Conservation (phyloP, 2,797 vertebrate genomes). For the Protosalanx chinensis region DNA sequence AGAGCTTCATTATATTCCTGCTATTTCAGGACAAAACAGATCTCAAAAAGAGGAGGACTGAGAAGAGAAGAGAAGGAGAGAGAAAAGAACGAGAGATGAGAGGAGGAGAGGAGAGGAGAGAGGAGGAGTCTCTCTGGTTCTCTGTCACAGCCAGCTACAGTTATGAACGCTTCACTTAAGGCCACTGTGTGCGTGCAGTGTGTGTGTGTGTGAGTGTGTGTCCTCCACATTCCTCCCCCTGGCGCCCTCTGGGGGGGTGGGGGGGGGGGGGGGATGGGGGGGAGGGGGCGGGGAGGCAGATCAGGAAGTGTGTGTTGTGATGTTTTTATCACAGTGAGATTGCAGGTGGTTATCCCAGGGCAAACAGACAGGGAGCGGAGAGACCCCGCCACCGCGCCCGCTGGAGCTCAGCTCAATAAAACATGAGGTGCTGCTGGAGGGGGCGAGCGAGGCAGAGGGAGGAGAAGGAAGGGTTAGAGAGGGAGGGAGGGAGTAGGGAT, state of each 20-base stretch:
- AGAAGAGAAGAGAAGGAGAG: neutral
- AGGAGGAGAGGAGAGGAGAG: no score
- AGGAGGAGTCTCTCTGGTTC: no score
- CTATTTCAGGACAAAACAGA: neutral
- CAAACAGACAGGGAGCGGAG: neutral
- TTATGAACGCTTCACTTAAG: no score
- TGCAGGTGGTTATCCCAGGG: neutral
- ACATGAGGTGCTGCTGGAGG: no score
- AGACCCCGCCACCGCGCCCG: no score
- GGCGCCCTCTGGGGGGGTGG: neutral
- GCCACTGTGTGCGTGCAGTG: no score
- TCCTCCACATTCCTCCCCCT: neutral
- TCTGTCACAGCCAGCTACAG: no score
- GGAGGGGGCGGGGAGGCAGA: neutral
- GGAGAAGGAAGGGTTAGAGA: no score
- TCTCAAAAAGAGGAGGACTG: neutral
- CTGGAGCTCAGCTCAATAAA: no score
- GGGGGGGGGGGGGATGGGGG: neutral
- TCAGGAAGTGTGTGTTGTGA: neutral
- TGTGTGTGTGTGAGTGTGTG: neutral
- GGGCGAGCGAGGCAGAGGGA: no score
- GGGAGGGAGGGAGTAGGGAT: no score
- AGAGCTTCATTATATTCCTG: no score
- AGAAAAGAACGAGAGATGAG: neutral
- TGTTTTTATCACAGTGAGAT: constrained; percentile 4